A percentile compares a stretch with the other conserved stretches of the same genome.
Evolutionary conservation across 1,140 invertebrate genomes (phyloP).

Genomic region (Pseudomyrmex flavicornis): DNA sequence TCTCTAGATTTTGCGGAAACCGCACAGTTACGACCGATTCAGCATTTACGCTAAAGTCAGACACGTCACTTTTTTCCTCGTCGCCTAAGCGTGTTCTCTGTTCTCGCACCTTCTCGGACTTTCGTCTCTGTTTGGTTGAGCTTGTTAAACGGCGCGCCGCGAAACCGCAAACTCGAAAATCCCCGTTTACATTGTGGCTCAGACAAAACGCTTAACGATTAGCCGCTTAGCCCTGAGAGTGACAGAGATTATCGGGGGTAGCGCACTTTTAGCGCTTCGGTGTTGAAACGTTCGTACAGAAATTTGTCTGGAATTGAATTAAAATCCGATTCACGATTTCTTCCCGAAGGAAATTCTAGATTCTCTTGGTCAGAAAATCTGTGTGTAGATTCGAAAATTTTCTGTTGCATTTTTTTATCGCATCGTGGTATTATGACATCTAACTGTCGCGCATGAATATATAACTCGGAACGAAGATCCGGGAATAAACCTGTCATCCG

Average conservation of each 20-base stretch:
- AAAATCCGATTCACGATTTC: too few relatives aligned
- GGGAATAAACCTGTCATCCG: slow-evolving; percentile 46
- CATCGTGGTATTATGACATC: not conserved
- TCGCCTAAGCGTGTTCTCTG: too few relatives aligned
- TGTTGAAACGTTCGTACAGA: not conserved
- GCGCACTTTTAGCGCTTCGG: not conserved
- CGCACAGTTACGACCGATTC: slow-evolving; percentile 44
- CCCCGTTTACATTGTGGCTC: slow-evolving; percentile 43
- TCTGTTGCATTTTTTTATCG: not conserved
- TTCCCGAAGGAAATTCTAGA: not conserved
- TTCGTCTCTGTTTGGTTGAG: not conserved
- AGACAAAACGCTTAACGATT: slow-evolving; percentile 47
- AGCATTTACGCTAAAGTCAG: slow-evolving; percentile 6
- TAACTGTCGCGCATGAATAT: not conserved
- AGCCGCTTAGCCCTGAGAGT: not conserved
- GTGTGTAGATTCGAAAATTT: not conserved
- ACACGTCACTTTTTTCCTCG: not conserved
- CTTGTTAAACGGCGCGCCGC: slow-evolving; percentile 44
- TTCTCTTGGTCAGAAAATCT: not conserved
- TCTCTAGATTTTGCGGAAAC: slow-evolving; percentile 16
- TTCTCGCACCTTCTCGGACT: slow-evolving; percentile 1
- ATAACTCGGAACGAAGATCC: not conserved
- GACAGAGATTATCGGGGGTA: not conserved
- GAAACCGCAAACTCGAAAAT: slow-evolving; percentile 54
- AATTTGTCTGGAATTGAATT: too few relatives aligned